Conservation (phyloP, 2,888 invertebrate species). For the Mamestra brassicae region DNA sequence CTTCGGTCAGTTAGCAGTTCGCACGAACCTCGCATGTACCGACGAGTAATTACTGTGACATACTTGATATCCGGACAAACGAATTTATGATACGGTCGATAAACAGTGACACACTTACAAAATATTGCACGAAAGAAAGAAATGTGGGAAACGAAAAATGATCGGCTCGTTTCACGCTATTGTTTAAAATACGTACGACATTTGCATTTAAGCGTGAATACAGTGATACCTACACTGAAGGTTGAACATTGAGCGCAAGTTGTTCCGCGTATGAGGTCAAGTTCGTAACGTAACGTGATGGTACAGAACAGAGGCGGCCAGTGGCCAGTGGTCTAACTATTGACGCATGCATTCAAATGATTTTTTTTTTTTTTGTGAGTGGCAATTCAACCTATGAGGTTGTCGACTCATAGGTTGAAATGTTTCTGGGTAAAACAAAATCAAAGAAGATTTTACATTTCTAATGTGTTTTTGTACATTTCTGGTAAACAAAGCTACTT, state of each 20-base stretch:
- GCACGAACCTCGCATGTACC: slow-evolving; percentile 26
- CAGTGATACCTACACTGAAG: neutral
- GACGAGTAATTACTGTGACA: slow-evolving; percentile 36
- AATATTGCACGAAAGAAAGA: slow-evolving; percentile 13
- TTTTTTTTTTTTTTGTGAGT: too few species aligned
- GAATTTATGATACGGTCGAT: slow-evolving; percentile 17
- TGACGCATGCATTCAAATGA: too few species aligned
- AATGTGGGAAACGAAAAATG: slow-evolving; percentile 8
- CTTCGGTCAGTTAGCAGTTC: slow-evolving; percentile 24
- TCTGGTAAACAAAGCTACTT: neutral
- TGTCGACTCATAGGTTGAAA: too few species aligned
- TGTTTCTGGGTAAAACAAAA: too few species aligned
- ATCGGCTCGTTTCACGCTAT: slow-evolving; percentile 16
- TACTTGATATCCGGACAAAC: slow-evolving; percentile 22
- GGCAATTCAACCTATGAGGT: too few species aligned
- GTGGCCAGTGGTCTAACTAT: neutral
- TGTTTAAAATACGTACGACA: slow-evolving; percentile 6
- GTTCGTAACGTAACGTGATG: neutral
- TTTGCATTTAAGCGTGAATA: neutral
- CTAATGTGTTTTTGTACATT: neutral
- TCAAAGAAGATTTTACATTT: too few species aligned
- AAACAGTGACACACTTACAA: slow-evolving; percentile 20
- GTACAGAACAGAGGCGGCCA: neutral
- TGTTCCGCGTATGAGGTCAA: slow-evolving; percentile 13
- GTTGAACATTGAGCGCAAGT: neutral